Conservation (phyloP, 2,888 invertebrate genomes). For the Oegoconia quadripuncta region DNA sequence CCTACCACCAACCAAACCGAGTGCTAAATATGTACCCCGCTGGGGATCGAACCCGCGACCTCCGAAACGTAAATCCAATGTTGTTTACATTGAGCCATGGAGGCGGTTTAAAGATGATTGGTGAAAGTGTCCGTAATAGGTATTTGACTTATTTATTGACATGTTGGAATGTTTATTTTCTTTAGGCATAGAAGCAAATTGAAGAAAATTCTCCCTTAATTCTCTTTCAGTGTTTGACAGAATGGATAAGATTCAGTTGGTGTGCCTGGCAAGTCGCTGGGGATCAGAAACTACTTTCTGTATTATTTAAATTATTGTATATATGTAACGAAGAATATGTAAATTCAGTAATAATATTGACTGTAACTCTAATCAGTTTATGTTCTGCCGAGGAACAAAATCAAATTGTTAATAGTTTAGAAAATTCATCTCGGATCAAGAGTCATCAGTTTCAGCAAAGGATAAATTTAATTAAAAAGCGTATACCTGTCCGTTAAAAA, state of each 20-base stretch:
- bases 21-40: too few species aligned
- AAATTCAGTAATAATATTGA: conserved; percentile 40
- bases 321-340: conserved; percentile 37
- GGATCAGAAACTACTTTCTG: conserved; percentile 47
- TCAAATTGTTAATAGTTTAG: conserved; percentile 34
- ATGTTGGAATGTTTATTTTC: too few species aligned
- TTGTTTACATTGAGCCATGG: too few species aligned
- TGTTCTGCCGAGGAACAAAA: conserved; percentile 42
- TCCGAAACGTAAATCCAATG: too few species aligned
- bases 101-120: too few species aligned
- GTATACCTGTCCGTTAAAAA: too few species aligned
- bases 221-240: conserved; percentile 52
- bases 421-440: conserved; percentile 24
- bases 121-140: too few species aligned
- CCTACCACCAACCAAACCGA: too few species aligned
- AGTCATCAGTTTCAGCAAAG: conserved; percentile 37
- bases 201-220: not conserved
- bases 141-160: too few species aligned
- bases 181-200: not conserved
- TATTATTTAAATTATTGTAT: conserved; percentile 56
- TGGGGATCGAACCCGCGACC: too few species aligned
- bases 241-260: conserved; percentile 63
- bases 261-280: conserved; percentile 49
- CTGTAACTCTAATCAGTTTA: conserved; percentile 45
- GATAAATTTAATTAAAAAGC: conserved; percentile 40